Evolutionary conservation across 1,140 invertebrate species (phyloP).

Genomic region (Drosophila parabipectinata): DNA sequence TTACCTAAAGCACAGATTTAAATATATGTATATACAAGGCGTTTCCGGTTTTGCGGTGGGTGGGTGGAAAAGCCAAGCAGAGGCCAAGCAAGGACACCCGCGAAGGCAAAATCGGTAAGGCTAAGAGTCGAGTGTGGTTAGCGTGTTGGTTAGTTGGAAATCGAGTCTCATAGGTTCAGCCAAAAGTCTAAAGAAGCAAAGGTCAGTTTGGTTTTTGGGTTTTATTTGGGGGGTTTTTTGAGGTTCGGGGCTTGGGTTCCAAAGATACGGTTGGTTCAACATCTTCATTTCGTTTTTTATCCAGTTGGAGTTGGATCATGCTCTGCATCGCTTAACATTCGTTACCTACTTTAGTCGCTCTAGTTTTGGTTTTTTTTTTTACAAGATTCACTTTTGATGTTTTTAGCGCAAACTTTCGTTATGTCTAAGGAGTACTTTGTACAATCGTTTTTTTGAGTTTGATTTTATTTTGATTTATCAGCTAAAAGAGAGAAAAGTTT

Average conservation of each 20-base stretch:
- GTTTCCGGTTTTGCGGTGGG: constrained; percentile 7
- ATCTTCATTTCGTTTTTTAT: constrained; percentile 42
- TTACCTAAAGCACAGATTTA: constrained; percentile 43
- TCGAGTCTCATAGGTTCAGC: constrained; percentile 64
- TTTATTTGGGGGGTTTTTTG: constrained; percentile 15
- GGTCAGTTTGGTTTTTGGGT: constrained; percentile 32
- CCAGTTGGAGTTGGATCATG: constrained; percentile 66
- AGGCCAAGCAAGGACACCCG: constrained; percentile 33
- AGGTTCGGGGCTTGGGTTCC: constrained; percentile 34
- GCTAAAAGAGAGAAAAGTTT: constrained; percentile 71
- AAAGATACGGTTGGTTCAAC: constrained; percentile 38
- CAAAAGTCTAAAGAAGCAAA: constrained; percentile 68
- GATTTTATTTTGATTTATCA: constrained; percentile 56
- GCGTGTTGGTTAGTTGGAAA: constrained; percentile 31
- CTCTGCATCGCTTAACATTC: constrained; percentile 56
- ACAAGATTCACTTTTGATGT: constrained; percentile 61
- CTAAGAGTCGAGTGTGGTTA: constrained; percentile 28
- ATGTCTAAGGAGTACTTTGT: constrained; percentile 64
- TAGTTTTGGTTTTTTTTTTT: constrained; percentile 67
- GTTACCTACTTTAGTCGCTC: constrained; percentile 73
- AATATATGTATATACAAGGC: constrained; percentile 23
- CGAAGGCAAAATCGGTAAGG: constrained; percentile 8
- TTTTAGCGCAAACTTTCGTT: constrained; percentile 46
- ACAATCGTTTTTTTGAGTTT: constrained; percentile 54
- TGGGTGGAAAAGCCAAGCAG: constrained; percentile 26